Evolutionary conservation across 37 sponge, comb jelly and placozoan genomes (phyloP).

Genomic region (Halichondria panicea): DNA sequence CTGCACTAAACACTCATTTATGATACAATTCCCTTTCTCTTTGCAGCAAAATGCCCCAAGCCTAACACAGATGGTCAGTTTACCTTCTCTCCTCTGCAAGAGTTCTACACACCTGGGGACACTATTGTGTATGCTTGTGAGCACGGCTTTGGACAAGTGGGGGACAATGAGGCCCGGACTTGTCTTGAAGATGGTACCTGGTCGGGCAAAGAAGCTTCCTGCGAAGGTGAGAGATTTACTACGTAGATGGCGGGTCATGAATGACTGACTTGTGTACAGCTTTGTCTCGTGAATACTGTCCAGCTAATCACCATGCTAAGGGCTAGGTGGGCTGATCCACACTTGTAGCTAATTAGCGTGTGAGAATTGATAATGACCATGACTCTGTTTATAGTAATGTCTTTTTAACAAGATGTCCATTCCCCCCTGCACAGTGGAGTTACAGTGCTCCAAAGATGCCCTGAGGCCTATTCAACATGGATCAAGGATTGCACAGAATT

Average conservation of each 20-base stretch:
- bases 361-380: too few relatives aligned
- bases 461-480: conserved; percentile 21
- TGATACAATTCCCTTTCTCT: too few relatives aligned
- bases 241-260: too few relatives aligned
- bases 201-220: conserved; percentile 4
- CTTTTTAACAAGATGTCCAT: too few relatives aligned
- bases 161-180: conserved; percentile 1
- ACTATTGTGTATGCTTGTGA: conserved; percentile 19
- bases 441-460: too few relatives aligned
- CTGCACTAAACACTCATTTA: conserved; percentile 1
- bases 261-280: background rate
- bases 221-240: conserved; percentile 6
- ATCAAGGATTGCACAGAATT: background rate
- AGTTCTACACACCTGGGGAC: background rate
- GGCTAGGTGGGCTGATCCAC: too few relatives aligned
- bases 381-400: too few relatives aligned
- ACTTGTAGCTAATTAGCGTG: too few relatives aligned
- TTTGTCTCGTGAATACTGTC: background rate
- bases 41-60: conserved; percentile 4
- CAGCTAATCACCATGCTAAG: too few relatives aligned
- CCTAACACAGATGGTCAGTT: background rate
- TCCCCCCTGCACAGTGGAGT: too few relatives aligned
- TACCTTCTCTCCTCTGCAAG: background rate
- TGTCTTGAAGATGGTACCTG: conserved; percentile 13
- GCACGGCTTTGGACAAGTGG: conserved; percentile 6